A percentile compares a stretch with the other conserved stretches of the same genome.
These are phyloP conservation scores for Leucopternis melanops DNA, from an alignment of 2,113 vertebrate species.

Conservation along the genomic window DNA sequence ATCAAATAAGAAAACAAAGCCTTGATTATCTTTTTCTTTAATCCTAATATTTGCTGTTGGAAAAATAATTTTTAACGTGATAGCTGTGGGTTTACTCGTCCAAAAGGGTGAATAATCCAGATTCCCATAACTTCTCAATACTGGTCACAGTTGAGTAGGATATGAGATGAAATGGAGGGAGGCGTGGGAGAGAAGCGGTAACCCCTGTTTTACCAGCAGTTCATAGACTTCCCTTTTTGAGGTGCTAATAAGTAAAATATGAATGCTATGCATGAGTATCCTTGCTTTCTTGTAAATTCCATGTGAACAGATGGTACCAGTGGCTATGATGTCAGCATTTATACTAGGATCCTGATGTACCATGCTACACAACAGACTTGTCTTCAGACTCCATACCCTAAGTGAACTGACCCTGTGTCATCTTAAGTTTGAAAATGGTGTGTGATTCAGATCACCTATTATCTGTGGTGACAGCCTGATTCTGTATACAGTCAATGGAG, in stretches of 20 bases:
- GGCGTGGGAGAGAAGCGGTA: neutral
- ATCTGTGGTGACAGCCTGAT: neutral
- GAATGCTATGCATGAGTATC: neutral
- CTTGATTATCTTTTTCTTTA: neutral
- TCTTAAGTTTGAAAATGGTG: neutral
- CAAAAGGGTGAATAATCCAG: neutral
- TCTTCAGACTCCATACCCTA: neutral
- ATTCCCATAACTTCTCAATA: neutral
- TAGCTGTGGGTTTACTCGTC: neutral
- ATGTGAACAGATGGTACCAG: neutral
- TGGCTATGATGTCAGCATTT: neutral
- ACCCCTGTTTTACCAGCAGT: neutral
- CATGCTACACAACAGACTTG: neutral
- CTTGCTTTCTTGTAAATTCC: neutral
- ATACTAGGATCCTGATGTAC: neutral
- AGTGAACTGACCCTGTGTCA: conserved; percentile 28
- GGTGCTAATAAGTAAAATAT: neutral
- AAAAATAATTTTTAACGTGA: neutral
- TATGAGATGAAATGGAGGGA: neutral
- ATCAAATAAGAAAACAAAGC: neutral
- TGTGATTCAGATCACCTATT: neutral
- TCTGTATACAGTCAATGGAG: neutral
- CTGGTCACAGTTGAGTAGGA: neutral
- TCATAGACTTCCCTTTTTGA: neutral
- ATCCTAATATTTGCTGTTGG: neutral